phyloP scores from a whole-genome alignment of 2,797 vertebrate genomes.

The Parauchenoglanis ngamensis region DNA sequence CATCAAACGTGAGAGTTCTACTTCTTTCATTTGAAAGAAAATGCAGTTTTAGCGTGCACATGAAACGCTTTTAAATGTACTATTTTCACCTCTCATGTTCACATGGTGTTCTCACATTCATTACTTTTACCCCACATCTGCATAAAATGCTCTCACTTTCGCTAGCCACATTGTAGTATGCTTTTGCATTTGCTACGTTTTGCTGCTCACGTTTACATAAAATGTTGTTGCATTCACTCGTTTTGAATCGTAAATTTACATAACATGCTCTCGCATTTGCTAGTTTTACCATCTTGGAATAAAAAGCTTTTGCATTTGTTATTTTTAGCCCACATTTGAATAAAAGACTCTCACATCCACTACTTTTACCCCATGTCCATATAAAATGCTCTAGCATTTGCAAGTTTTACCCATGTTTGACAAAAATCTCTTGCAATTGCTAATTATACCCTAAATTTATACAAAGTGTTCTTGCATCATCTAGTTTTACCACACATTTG shows the following conservation, averaged over 20 bases:
- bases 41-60: neutral
- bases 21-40: neutral
- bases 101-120: neutral
- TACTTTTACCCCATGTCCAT: neutral
- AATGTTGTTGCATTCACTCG: neutral
- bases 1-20: neutral
- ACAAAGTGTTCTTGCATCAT: neutral
- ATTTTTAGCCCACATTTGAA: too few species aligned
- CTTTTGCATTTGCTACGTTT: neutral
- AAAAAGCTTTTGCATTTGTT: neutral
- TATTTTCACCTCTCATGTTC: neutral
- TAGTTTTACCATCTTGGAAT: neutral
- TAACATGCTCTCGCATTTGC: neutral
- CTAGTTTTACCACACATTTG: neutral
- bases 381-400: neutral
- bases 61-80: neutral
- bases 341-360: neutral
- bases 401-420: neutral
- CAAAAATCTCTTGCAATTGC: neutral
- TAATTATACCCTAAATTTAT: neutral
- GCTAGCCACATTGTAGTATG: neutral
- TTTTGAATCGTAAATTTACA: neutral
- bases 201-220: neutral
- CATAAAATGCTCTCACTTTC: neutral
- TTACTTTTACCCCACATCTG: neutral